Evolutionary conservation across 2,113 vertebrate species (phyloP).

Genomic region (Zosterops borbonicus): DNA sequence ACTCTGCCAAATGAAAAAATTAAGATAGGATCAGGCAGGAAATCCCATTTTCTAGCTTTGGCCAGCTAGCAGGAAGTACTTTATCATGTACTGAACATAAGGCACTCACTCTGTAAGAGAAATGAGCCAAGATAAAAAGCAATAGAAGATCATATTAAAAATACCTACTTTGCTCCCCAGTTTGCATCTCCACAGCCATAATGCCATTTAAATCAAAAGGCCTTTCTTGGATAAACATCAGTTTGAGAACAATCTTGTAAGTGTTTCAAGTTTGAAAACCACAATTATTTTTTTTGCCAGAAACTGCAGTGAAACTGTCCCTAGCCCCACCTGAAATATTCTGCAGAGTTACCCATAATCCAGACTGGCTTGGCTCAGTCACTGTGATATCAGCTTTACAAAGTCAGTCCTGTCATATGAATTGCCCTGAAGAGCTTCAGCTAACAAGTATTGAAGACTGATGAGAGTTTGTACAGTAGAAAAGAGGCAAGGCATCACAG

Average conservation of each 20-base stretch:
- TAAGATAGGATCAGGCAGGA: slow-evolving; percentile 3
- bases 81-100: not conserved
- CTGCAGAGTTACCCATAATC: not conserved
- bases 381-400: not conserved
- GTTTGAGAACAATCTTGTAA: not conserved
- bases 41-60: not conserved
- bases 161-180: not conserved
- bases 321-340: not conserved
- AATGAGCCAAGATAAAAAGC: slow-evolving; percentile 15
- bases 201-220: not conserved
- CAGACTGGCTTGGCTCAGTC: not conserved
- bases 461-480: not conserved
- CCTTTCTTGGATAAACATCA: not conserved
- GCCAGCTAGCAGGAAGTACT: not conserved
- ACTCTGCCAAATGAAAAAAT: not conserved
- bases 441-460: not conserved
- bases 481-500: not conserved
- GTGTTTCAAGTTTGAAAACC: not conserved
- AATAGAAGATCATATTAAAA: not conserved
- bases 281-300: not conserved
- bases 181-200: not conserved
- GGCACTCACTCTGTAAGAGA: not conserved
- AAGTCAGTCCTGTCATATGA: not conserved
- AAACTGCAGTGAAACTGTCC: not conserved
- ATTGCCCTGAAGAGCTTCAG: not conserved